Evolutionary conservation across 2,797 vertebrate genomes (phyloP).

Genomic region (Carcharodon carcharias): DNA sequence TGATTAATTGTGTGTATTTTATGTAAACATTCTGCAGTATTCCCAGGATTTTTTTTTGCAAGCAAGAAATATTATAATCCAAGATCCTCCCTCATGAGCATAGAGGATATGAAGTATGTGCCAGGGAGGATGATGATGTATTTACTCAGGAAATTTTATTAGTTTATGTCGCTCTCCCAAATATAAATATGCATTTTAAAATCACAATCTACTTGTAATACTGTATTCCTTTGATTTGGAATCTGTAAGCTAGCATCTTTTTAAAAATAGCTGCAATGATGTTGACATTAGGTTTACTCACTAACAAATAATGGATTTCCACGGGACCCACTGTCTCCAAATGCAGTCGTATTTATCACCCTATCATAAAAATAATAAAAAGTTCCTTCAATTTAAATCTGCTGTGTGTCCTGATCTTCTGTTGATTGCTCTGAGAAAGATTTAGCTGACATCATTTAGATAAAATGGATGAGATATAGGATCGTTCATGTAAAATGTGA

Average conservation of each 20-base stretch:
- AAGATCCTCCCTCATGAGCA: not conserved
- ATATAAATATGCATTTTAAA: constrained; percentile 49
- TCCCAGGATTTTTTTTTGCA: not conserved
- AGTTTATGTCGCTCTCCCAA: constrained; percentile 43
- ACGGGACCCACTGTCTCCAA: not conserved
- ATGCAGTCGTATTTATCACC: not conserved
- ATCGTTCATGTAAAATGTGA: not conserved
- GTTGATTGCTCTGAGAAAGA: not conserved
- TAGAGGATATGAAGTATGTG: not conserved
- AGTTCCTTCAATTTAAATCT: not conserved
- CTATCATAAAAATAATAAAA: not conserved
- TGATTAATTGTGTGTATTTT: not conserved
- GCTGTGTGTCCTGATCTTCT: not conserved
- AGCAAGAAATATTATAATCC: not conserved
- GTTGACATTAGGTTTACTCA: not conserved
- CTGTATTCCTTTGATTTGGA: constrained; percentile 46
- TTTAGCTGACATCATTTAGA: not conserved
- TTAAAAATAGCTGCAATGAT: not conserved
- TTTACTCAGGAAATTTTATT: not conserved
- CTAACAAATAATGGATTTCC: not conserved
- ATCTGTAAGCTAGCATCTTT: not conserved
- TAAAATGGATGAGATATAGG: not conserved
- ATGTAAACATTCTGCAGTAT: not conserved
- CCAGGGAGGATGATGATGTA: not conserved
- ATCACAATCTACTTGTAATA: constrained; percentile 50